These are phyloP conservation scores for Gastracanthus pulcherrimus DNA, from an alignment of 2,888 invertebrate genomes.

Conservation along the genomic window DNA sequence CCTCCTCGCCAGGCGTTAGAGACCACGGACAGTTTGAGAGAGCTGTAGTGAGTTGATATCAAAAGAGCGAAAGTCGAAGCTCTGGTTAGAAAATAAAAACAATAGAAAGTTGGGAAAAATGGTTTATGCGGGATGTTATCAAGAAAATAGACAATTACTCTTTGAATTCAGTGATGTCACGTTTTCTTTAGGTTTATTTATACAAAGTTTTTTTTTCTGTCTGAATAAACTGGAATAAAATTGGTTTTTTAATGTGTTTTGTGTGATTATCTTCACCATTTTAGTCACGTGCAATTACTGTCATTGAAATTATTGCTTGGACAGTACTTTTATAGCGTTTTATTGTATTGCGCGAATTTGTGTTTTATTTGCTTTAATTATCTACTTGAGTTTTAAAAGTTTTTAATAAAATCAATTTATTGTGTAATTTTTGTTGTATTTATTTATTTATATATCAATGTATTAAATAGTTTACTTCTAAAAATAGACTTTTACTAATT, in stretches of 20 bases:
- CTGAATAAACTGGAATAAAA: background rate
- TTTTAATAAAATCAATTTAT: background rate
- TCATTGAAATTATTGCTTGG: background rate
- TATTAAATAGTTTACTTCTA: background rate
- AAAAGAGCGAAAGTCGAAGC: background rate
- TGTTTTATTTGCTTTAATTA: background rate
- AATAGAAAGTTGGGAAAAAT: background rate
- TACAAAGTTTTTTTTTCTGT: background rate
- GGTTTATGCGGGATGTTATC: too few species aligned
- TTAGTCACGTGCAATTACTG: background rate
- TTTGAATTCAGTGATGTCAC: background rate
- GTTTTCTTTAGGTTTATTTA: background rate
- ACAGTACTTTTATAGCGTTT: background rate
- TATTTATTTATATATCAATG: background rate
- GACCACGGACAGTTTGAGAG: background rate
- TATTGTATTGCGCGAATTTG: background rate
- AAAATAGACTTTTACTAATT: background rate
- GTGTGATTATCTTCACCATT: background rate
- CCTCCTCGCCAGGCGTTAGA: conserved; percentile 6
- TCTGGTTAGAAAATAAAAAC: conserved; percentile 29
- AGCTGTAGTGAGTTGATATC: conserved; percentile 19
- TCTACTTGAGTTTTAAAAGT: background rate
- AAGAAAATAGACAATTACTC: too few species aligned
- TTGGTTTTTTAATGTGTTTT: background rate
- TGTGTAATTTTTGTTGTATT: background rate